Evolutionary conservation across 2,113 vertebrate species (phyloP), one percentile per base, ranked within the genome.

Genomic region (Acinonyx jubatus): DNA sequence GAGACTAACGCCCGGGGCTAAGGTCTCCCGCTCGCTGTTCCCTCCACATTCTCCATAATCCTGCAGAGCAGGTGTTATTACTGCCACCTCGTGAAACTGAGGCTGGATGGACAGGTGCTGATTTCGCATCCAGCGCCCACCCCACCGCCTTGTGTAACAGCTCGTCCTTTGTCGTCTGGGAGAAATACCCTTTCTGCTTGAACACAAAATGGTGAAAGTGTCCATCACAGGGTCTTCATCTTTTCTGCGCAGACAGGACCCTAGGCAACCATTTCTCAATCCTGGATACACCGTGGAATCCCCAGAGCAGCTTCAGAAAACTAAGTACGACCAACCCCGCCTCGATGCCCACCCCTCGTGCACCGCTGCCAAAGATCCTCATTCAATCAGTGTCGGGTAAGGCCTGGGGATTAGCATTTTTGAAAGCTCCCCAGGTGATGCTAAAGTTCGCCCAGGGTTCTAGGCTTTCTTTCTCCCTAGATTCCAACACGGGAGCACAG

Each of bases 171-270:
- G 50, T 25, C 2, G 7, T 61, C 36, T 48, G 15, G 66, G 45
- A 69, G 33, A n/a, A 10, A 25, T 0, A 11, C 0, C 19, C 16
- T 41, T n/a, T 50, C 7, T 14, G 14, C 48, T 69, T 19, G 55
- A 38, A 23, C 14, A 48, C 3, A 12, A 21, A 57, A 68, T 4
- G 4, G 33, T 38, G 9, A 27, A 33, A 11, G 16, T 11, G 7
- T 7, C 13, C 6, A 0, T 48, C 23, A 10, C 31, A n/a, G 27
- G 1, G 0, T 55, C 27, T 29, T 2, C 0, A 4, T 16, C 11
- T 68, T 14, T 63, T 57, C 33, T 63, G 48, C 36, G 68, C 0
- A n/a, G 83, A 74, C 31, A 9, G 1, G 29, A 41, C 21, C 12
- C 21, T 21, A 3, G 4, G 18, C 33, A 4, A 12, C 19, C 38